Conservation (phyloP, 2,113 vertebrate genomes). For the Verasper variegatus region DNA sequence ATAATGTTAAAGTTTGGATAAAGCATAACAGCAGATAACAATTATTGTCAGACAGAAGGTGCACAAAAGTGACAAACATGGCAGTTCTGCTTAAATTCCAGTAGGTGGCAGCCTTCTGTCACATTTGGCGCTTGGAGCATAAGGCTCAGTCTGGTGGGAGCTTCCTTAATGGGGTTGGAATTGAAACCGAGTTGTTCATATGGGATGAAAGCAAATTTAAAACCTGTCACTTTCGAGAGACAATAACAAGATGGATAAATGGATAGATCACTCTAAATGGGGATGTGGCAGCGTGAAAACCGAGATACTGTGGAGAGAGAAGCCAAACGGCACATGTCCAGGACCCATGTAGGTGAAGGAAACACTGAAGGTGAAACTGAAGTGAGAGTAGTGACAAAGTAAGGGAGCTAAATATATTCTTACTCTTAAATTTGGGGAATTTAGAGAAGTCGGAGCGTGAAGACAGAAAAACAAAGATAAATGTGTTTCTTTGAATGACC, state of each 20-base stretch:
- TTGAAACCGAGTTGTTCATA: slow-evolving; percentile 24
- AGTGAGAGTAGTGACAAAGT: not conserved
- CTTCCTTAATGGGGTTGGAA: slow-evolving; percentile 18
- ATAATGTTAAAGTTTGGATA: too few relatives aligned
- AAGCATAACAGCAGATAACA: too few relatives aligned
- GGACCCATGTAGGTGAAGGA: not conserved
- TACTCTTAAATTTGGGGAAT: slow-evolving; percentile 10
- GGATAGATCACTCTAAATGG: slow-evolving; percentile 10
- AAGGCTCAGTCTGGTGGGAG: not conserved
- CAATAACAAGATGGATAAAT: not conserved
- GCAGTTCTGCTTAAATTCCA: slow-evolving; percentile 22
- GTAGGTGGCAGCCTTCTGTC: slow-evolving; percentile 63
- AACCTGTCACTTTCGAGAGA: slow-evolving; percentile 13
- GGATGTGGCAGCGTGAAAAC: slow-evolving; percentile 6
- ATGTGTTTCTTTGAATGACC: slow-evolving; percentile 10
- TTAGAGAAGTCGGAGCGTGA: not conserved
- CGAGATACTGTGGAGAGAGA: not conserved
- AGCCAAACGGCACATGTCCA: not conserved
- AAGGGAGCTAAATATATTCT: not conserved
- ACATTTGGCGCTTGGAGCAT: slow-evolving; percentile 18
- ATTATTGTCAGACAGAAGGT: too few relatives aligned
- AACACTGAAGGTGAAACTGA: not conserved
- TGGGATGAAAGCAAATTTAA: slow-evolving; percentile 33
- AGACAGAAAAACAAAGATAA: not conserved
- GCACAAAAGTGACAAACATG: not conserved